Evolutionary conservation across 2,113 vertebrate species (phyloP), one percentile per base, ranked within the genome.

Genomic region (Gyps fulvus): DNA sequence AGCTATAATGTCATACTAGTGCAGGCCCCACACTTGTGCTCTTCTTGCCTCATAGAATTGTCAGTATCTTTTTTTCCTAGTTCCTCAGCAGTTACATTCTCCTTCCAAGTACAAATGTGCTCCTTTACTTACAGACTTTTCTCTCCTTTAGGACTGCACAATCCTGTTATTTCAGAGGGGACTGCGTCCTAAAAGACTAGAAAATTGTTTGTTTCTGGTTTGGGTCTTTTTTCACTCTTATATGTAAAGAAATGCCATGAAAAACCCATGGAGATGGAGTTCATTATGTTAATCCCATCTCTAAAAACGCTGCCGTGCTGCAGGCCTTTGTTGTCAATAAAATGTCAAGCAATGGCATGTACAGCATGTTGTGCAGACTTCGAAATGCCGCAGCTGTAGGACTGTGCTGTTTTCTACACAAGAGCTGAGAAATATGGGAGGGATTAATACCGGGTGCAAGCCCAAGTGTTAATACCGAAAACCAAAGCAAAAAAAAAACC

Each of bases 231-330:
- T 95, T 66, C 3, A 4, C 31, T 78, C 79, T 65, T 83, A 59
- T 78, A 92, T 74, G 42, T 66, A 80, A 93, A 61, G 89, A 94
- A 92, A 94, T 94, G 90, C 90, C 83, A 81, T 81, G 78, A 91
- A 73, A 93, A 93, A 52, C 58, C 74, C n/a, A 52, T 52, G 78
- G 61, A 85, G 81, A 94, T n/a, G 32, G 49, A 71, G 67, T 94
- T 96, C 94, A 87, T 95, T 95, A 98, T 78, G 47, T 96, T 97
- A 97, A 97, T 96, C 95, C 94, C 76, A 78, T 94, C 84, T 94
- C 80, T 83, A 57, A 87, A 95, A 90, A 77, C 1, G 12, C 81
- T 94, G 83, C 91, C 36, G 19, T 63, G 78, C 96, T 87, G 62
- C 32, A 0, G 50, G 62, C 96, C 87, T 71, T 91, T 90, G 91